Evolutionary conservation across 2,888 invertebrate genomes (phyloP).

Genomic region (Holacanthella duospinosa): DNA sequence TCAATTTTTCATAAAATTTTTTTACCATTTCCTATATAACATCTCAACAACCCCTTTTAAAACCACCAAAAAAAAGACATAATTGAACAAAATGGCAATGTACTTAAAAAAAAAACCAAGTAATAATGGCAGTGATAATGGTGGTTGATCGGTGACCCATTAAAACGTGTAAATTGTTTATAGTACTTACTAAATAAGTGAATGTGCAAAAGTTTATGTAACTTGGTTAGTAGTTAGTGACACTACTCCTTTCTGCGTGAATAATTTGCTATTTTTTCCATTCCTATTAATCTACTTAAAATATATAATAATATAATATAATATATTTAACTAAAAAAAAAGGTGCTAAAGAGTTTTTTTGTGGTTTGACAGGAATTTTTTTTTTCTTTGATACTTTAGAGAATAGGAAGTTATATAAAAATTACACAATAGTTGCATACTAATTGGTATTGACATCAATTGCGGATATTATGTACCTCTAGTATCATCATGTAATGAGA

Average conservation of each 20-base stretch:
- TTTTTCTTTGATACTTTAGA: too few relatives aligned
- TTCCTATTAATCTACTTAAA: neutral
- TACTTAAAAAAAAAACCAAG: too few relatives aligned
- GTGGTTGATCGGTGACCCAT: too few relatives aligned
- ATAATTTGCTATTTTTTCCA: neutral
- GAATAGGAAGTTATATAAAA: neutral
- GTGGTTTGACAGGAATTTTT: neutral
- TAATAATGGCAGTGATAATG: too few relatives aligned
- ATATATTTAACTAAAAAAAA: neutral
- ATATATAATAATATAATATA: neutral
- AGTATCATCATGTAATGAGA: neutral
- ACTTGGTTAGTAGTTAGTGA: neutral
- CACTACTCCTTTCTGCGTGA: neutral
- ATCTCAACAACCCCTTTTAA: too few relatives aligned
- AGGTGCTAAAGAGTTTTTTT: too few relatives aligned
- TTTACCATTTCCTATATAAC: too few relatives aligned
- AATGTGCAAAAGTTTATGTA: neutral
- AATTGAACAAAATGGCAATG: too few relatives aligned
- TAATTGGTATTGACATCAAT: slow-evolving; percentile 5
- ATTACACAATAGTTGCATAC: neutral
- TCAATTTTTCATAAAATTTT: too few relatives aligned
- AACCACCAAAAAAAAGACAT: too few relatives aligned
- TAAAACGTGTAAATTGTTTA: too few relatives aligned
- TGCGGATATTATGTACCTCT: neutral
- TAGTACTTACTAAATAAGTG: neutral